Evolutionary conservation across 2,113 vertebrate genomes (phyloP), one percentile per base, ranked within the genome.

Genomic region (Oostethus manadensis): DNA sequence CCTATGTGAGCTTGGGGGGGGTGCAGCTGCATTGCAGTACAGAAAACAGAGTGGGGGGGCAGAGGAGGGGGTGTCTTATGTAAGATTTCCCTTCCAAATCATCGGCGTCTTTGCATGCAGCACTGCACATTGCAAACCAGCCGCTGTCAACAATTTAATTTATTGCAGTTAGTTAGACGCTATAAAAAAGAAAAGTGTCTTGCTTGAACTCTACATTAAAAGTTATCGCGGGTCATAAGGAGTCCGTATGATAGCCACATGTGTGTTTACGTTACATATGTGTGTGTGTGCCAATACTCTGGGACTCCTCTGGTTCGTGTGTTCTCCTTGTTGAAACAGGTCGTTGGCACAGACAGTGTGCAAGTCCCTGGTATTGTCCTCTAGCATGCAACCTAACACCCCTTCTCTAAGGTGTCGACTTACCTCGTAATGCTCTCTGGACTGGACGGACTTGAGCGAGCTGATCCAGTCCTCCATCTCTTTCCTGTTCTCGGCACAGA

Each of bases 401-500:
- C 38, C 33, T 51, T 22, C 13, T 8, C 20, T 8, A 53, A 50
- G 35, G 17, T 20, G 26, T 10, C 35, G 43, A 87, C 88, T 89
- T 93, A 98, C 97, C 94, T 99, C 97, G 68, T 96, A 98, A 77
- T 96, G 93, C 72, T 99, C 96, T 81, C 95, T 90, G 77, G 94
- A 97, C 87, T 98, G 96, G 44, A 98, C 95, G 13, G 95, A 97
- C 75, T 95, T 97, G 62, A 98, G 88, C 42, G 94, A 88, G 2
- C 91, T 86, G 76, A 98, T 97, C 96, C 96, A 98, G 83, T 97
- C 95, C 81, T 98, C 95, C 95, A 98, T 98, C 83, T 98, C 96
- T 81, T 95, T 94, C 16, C 95, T 88, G 82, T 90, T 96, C 73
- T 95, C 92, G 0, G 95, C 96, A 47, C 93, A 93, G 1, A 98